A percentile compares a stretch with the other conserved stretches of the same genome.
Conservation (phyloP, 2,888 invertebrate genomes). For the Tanypteryx hageni region DNA sequence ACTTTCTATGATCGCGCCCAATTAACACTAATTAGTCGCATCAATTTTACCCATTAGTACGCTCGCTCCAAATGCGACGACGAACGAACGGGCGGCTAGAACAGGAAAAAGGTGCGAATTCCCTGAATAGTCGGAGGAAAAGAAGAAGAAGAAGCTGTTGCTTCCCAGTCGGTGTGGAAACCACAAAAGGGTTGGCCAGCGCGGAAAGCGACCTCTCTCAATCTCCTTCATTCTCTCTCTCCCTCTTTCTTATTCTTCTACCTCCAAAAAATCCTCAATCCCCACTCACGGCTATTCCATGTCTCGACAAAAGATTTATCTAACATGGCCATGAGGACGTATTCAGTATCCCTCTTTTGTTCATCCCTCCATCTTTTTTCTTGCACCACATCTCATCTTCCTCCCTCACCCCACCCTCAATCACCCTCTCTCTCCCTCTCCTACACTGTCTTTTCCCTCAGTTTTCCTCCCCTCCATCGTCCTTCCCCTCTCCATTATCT, state of each 20-base stretch:
- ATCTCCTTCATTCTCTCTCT: not conserved
- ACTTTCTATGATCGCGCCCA: conserved; percentile 9
- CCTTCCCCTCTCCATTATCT: not conserved
- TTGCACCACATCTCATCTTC: conserved; percentile 23
- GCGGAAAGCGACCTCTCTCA: not conserved
- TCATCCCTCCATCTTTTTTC: not conserved
- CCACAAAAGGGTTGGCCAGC: not conserved
- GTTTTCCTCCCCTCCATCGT: no score
- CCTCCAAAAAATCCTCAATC: conserved; percentile 25
- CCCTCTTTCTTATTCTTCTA: not conserved
- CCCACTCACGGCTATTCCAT: conserved; percentile 7
- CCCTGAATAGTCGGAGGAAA: not conserved
- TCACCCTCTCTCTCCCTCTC: not conserved
- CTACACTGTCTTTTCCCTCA: not conserved
- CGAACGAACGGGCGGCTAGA: not conserved
- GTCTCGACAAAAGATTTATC: conserved; percentile 39
- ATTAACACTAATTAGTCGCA: not conserved
- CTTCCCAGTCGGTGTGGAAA: not conserved
- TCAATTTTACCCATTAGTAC: not conserved
- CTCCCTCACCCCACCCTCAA: not conserved
- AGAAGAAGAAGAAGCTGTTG: not conserved
- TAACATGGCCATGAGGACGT: conserved; percentile 21
- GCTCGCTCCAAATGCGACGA: conserved; percentile 2
- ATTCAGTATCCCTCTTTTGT: not conserved
- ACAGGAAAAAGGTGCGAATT: conserved; percentile 17